Base-by-base conservation (phyloP, 2,888 invertebrate genomes). In the Strigamia transsilvanica region DNA sequence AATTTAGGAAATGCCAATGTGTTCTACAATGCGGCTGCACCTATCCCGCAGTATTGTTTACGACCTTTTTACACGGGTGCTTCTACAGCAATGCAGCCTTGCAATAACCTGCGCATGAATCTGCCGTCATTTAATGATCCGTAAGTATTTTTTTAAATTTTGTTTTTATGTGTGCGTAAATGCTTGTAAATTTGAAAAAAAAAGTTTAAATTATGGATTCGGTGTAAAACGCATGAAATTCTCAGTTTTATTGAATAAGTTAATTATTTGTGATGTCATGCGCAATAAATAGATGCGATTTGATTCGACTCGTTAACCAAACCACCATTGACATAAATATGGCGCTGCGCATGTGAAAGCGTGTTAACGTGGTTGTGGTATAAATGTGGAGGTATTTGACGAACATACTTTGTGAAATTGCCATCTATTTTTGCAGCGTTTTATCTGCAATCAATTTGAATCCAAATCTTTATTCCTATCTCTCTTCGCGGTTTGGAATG, bases 401-500 rank as follows among this genome's bases (percentile, higher is more conserved):
- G 0, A 38, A 4, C 9, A 21, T 6, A 18, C 2, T 56, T 56
- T 4, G 18, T 46, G n/a, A 18, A 56, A 56, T 56, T 56, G n/a
- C 9, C 18, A 56, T 56, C 21, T n/a, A 73, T 27, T 15, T 73
- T 73, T 73, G 12, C 15, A 73, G 73, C 23, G 23, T 73, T 32
- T 32, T 32, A n/a, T 73, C 73, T 15, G 27, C 73, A 32, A 23
- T 73, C 23, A 73, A 32, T 32, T n/a, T 73, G 12, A 73, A 73
- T 32, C 73, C 73, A 10, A 73, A 73, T 73, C 73, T 73, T 13
- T 32, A 27, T 32, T n/a, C 73, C 27, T 32, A 73, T 32, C 27
- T 73, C 4, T 73, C 27, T 27, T 73, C 73, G 5, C 73, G 73
- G 73, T 73, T 73, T 27, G 73, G 73, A 27, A 73, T 73, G 73